Evolutionary conservation across 1,140 invertebrate genomes (phyloP).

Genomic region (Hesperophylax magnus): DNA sequence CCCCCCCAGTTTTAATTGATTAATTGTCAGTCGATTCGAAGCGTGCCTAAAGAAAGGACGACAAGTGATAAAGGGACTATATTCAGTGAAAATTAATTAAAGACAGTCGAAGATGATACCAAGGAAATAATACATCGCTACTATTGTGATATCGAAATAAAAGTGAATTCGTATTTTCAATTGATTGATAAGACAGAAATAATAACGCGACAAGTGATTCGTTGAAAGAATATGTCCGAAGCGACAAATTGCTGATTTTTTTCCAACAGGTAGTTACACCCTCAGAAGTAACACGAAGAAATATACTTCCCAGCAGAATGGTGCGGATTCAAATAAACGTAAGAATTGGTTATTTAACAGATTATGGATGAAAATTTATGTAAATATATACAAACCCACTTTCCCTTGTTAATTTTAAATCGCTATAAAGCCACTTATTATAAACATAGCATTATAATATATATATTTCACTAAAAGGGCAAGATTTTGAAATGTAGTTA

Average conservation of each 20-base stretch:
- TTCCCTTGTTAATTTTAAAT: no score
- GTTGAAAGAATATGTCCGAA: not conserved
- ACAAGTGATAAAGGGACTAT: not conserved
- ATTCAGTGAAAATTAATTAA: not conserved
- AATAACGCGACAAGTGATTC: not conserved
- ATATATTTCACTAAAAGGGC: no score
- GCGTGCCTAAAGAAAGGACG: not conserved
- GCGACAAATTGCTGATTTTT: slow-evolving; percentile 1
- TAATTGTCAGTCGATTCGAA: not conserved
- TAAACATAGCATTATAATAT: no score
- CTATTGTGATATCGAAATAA: slow-evolving; percentile 1
- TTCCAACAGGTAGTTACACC: slow-evolving; percentile 9
- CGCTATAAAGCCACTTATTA: no score
- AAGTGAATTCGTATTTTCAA: not conserved
- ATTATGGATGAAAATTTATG: not conserved
- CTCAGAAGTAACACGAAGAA: not conserved
- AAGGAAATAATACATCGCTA: slow-evolving; percentile 9
- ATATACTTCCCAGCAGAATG: not conserved
- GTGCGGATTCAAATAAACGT: slow-evolving; percentile 24
- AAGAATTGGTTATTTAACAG: slow-evolving; percentile 17
- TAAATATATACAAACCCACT: no score
- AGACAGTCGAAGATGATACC: slow-evolving; percentile 23
- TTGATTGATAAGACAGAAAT: not conserved
- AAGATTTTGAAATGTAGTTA: no score
- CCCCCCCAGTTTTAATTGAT: slow-evolving; percentile 2